Conservation (phyloP, 2,888 invertebrate genomes). For the Mesoligia furuncula region DNA sequence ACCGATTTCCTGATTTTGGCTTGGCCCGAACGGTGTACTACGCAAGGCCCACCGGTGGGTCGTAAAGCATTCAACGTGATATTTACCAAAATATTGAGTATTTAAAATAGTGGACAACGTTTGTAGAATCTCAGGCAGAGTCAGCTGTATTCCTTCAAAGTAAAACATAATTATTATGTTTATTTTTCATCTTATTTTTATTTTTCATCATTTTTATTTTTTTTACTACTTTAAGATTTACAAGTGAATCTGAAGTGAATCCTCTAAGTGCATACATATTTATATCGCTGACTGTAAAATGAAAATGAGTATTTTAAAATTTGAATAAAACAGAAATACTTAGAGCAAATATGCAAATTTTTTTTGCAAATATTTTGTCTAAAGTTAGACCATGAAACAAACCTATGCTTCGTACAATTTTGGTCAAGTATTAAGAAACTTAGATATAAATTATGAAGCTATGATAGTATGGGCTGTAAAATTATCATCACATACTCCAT, state of each 20-base stretch:
- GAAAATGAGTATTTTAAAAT: background rate
- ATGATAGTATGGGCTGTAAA: background rate
- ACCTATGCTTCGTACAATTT: background rate
- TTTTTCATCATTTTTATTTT: too few relatives aligned
- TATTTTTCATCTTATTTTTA: background rate
- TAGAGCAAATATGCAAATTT: background rate
- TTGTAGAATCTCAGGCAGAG: background rate
- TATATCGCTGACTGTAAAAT: background rate
- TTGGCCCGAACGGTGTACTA: too few relatives aligned
- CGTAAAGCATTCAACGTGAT: too few relatives aligned
- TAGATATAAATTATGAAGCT: background rate
- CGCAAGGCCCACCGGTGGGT: too few relatives aligned
- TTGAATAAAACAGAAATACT: too few relatives aligned
- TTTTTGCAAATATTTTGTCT: too few relatives aligned
- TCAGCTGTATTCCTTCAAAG: background rate
- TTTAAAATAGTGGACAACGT: background rate
- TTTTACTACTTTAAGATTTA: background rate
- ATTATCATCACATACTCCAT: too few relatives aligned
- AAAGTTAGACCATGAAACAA: too few relatives aligned
- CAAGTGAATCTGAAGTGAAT: background rate
- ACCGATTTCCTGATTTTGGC: too few relatives aligned
- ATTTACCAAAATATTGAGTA: background rate
- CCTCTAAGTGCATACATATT: conserved; percentile 5
- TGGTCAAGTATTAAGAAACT: background rate
- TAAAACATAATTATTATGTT: background rate